These are phyloP conservation scores for Origma solitaria DNA, from an alignment of 2,113 vertebrate species.

Conservation along the genomic window DNA sequence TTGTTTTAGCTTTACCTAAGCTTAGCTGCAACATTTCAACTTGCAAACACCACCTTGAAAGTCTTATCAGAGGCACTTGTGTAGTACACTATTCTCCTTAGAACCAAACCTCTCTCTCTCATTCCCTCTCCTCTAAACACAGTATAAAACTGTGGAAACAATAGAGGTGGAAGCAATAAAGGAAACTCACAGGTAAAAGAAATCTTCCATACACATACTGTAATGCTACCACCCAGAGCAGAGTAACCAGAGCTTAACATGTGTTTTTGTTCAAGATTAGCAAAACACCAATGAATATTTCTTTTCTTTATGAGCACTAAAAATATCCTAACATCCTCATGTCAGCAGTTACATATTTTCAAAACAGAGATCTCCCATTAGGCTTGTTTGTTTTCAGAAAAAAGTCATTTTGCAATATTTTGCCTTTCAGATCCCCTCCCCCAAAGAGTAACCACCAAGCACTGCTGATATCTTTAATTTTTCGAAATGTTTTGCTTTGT, in stretches of 20 bases:
- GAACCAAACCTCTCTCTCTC: background rate
- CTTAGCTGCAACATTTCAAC: slow-evolving; percentile 35
- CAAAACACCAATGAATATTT: background rate
- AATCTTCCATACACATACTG: background rate
- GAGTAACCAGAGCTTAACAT: background rate
- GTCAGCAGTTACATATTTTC: slow-evolving; percentile 39
- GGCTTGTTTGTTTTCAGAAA: slow-evolving; percentile 10
- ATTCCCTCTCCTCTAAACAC: background rate
- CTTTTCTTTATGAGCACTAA: slow-evolving; percentile 20
- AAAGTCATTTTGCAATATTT: background rate
- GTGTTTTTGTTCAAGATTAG: background rate
- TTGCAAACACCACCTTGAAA: slow-evolving; percentile 10
- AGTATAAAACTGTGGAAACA: background rate
- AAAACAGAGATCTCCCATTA: slow-evolving; percentile 1
- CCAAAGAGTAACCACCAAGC: background rate
- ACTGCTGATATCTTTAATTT: background rate
- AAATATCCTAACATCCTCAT: slow-evolving; percentile 28
- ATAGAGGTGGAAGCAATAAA: background rate
- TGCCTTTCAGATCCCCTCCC: background rate
- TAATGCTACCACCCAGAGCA: background rate
- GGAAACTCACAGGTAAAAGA: background rate
- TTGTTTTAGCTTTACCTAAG: slow-evolving; percentile 33
- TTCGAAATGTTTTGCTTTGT: background rate
- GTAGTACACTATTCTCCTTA: background rate
- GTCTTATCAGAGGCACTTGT: background rate